Evolutionary conservation across 1,140 invertebrate species (phyloP), one percentile per base, ranked within the genome.

Genomic region (Drosophila kohkoa): DNA sequence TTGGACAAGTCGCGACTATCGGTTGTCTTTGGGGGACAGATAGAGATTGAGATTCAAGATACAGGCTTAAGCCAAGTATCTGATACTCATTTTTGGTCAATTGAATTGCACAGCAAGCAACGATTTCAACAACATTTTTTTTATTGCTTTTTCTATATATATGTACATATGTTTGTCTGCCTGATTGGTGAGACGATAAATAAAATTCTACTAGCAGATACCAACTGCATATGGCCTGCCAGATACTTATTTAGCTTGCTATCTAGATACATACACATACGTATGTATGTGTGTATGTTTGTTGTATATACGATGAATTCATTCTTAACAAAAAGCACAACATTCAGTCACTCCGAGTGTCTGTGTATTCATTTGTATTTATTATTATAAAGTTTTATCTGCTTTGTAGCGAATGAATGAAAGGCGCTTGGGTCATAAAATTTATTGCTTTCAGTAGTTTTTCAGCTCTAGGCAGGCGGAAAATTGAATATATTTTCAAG

Each of bases 291-390:
- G 65, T 15, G 15, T 15, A 15, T 15, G 25, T 68, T 4, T 49
- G 8, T 10, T 7, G 32, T 11, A 16, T 15, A 51, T 46, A 48
- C 43, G 52, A 43, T 58, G 28, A 72, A 86, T 89, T 88, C 77
- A 85, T 88, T 88, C 85, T 88, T 88, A 89, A 88, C 80, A 70
- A 85, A 28, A 76, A 81, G 66, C 77, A 72, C 52, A 67, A 71
- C 51, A 78, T 69, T 62, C 66, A 74, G 38, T 51, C 46, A 13
- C 11, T 62, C 43, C n/a, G 30, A 46, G 11, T 15, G 10, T 20
- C 20, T 54, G 5, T 32, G 7, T 55, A 57, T 43, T 6, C 45
- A 57, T 74, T 25, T 73, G 8, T 72, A 16, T 69, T 52, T 66
- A 46, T 75, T 74, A 69, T 78, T 73, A 77, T 76, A 83, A 59